A percentile compares a stretch with the other conserved stretches of the same genome.
These are phyloP conservation scores for Prosapia bicincta DNA, from an alignment of 2,888 invertebrate genomes.

Conservation along the genomic window DNA sequence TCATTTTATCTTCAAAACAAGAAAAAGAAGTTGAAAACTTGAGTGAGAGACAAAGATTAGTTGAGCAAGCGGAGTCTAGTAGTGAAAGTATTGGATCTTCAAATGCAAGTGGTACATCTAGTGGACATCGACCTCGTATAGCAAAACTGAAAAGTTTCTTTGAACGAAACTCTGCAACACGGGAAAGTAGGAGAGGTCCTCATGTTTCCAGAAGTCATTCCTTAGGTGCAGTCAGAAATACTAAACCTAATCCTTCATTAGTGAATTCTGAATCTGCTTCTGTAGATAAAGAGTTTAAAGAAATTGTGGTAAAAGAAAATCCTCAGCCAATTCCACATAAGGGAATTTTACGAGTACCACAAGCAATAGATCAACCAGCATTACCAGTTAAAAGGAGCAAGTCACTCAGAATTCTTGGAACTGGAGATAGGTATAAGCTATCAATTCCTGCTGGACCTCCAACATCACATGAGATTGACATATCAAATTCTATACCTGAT, in stretches of 20 bases:
- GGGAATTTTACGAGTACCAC: conserved; percentile 36
- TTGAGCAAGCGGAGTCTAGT: conserved; percentile 32
- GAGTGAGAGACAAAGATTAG: conserved; percentile 40
- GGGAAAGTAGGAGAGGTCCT: conserved; percentile 22
- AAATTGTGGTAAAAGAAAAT: conserved; percentile 3
- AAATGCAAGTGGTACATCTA: background rate
- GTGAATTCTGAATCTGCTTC: background rate
- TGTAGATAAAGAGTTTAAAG: background rate
- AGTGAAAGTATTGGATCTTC: conserved; percentile 18
- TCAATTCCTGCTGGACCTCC: conserved; percentile 32
- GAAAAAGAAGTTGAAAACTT: conserved; percentile 44
- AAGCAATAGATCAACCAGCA: conserved; percentile 36
- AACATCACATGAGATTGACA: conserved; percentile 15
- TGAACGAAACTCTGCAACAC: conserved; percentile 38
- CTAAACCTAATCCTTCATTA: background rate
- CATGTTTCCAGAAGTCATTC: conserved; percentile 40
- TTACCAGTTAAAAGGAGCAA: conserved; percentile 46
- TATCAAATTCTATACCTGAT: conserved; percentile 16
- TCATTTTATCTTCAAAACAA: conserved; percentile 40
- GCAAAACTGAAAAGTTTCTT: conserved; percentile 45
- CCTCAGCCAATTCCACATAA: conserved; percentile 36
- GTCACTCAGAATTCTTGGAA: conserved; percentile 45
- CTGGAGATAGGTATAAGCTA: conserved; percentile 37
- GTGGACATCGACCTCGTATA: conserved; percentile 38
- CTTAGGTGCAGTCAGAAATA: conserved; percentile 36